These are phyloP conservation scores for crab-eating macaque (Macaca fascicularis) DNA, from an alignment of 2,113 vertebrate genomes.

Conservation along the genomic window DNA sequence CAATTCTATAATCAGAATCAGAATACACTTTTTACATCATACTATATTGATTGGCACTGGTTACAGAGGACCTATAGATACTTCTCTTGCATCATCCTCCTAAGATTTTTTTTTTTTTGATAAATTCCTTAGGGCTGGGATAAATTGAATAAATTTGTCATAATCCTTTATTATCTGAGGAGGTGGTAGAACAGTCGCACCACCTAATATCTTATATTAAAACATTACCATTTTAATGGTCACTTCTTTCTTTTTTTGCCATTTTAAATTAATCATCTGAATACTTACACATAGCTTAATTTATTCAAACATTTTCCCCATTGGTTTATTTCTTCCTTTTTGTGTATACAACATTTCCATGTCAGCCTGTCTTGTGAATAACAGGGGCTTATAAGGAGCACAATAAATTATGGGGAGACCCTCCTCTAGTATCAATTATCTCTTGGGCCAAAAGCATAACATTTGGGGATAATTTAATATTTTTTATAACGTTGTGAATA, in stretches of 20 bases:
- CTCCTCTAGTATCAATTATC: too few species aligned
- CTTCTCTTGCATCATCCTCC: not conserved
- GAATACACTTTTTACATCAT: not conserved
- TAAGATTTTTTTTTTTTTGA: not conserved
- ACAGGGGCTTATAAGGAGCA: not conserved
- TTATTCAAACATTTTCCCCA: not conserved
- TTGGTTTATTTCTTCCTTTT: not conserved
- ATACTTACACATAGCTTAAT: not conserved
- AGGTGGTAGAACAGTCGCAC: not conserved
- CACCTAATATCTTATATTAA: not conserved
- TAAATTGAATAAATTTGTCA: not conserved
- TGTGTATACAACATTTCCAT: not conserved
- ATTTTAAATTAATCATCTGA: not conserved
- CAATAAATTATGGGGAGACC: not conserved
- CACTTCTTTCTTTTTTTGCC: not conserved
- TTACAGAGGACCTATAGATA: not conserved
- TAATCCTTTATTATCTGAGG: not conserved
- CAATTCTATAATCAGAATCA: not conserved
- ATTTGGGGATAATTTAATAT: not conserved
- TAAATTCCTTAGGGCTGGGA: not conserved
- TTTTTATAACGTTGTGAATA: not conserved
- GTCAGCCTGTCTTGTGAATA: not conserved
- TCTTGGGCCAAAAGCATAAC: not conserved
- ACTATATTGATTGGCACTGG: not conserved
- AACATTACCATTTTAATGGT: not conserved